These are phyloP conservation scores for Hucho hucho DNA, from an alignment of 2,113 vertebrate genomes.

Conservation along the genomic window DNA sequence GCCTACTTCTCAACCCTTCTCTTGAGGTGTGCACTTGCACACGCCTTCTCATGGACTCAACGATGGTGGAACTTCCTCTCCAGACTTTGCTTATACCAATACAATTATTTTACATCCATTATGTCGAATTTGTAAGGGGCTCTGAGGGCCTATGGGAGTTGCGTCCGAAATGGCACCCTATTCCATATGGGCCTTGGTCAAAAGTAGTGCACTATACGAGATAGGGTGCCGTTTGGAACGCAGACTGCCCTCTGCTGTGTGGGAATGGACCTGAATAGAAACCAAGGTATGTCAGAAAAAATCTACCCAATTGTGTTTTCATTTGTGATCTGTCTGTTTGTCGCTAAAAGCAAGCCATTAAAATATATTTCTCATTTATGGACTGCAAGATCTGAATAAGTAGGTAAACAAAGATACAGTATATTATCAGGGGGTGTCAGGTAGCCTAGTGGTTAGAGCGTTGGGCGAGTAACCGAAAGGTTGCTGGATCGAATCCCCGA, in stretches of 20 bases:
- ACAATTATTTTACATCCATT: too few species aligned
- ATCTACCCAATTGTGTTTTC: slow-evolving; percentile 19
- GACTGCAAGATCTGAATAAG: background rate
- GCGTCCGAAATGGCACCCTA: background rate
- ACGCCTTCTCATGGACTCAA: background rate
- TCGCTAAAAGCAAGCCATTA: background rate
- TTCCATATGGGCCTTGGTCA: background rate
- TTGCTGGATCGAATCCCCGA: background rate
- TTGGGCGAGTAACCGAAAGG: background rate
- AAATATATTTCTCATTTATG: background rate
- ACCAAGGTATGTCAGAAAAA: slow-evolving; percentile 35
- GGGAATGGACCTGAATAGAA: slow-evolving; percentile 43
- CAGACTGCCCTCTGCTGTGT: slow-evolving; percentile 18
- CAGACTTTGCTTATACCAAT: too few species aligned
- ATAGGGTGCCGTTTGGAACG: background rate
- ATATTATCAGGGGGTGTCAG: background rate
- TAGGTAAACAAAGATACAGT: background rate
- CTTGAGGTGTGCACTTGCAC: background rate
- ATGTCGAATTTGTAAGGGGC: too few species aligned
- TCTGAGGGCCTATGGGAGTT: too few species aligned
- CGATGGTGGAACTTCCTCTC: too few species aligned
- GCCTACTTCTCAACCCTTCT: slow-evolving; percentile 2
- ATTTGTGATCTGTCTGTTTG: slow-evolving; percentile 5
- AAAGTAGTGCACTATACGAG: background rate
- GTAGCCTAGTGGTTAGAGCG: too few species aligned